Base-by-base conservation (phyloP, 2,797 vertebrate species). In the Eidolon dupreanum region DNA sequence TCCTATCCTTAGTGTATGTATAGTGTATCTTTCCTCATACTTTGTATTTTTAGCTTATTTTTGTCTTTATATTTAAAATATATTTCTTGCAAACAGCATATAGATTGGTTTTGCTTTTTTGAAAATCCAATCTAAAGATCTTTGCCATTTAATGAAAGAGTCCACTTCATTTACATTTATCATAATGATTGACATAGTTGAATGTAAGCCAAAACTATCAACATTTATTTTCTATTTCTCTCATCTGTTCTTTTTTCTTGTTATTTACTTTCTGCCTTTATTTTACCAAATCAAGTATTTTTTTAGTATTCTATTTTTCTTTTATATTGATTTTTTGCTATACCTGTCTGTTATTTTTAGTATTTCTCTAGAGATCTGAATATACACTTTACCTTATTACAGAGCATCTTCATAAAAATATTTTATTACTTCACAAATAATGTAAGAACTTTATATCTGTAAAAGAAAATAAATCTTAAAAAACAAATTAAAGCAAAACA, bases 391-490 rank as follows among this genome's bases (percentile, higher is more conserved):
- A 57, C 19, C 20, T 93, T 84, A 74, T 41, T 2, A 74, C 9
- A 94, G 38, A 46, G 19, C 53, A 51, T 16, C 51, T 78, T 85
- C 33, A 85, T 49, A 77, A 17, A 43, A 84, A 59, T 85, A 85
- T 79, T 73, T 65, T 36, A 43, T 38, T 94, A 87, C 55, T 91
- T 96, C 33, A 82, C 36, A 87, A 68, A 22, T 6, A 81, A 74
- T 19, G 19, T 41, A 91, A 65, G 5, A 68, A 75, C 7, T 63
- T 73, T 53, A 17, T 53, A 82, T 51, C 7, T 8, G 24, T 36
- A 38, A 36, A 77, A 36, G 12, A 53, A 36, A 53, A 55, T 77
- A 36, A 77, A 24, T 26, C 49, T 55, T 71, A 36, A 8, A 53
- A 51, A 70, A 5, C 9, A 70, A 70, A 53, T 6, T n/a, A 51